Evolutionary conservation across 2,113 vertebrate species (phyloP), one percentile per base, ranked within the genome.

Genomic region (Oncorhynchus mykiss): DNA sequence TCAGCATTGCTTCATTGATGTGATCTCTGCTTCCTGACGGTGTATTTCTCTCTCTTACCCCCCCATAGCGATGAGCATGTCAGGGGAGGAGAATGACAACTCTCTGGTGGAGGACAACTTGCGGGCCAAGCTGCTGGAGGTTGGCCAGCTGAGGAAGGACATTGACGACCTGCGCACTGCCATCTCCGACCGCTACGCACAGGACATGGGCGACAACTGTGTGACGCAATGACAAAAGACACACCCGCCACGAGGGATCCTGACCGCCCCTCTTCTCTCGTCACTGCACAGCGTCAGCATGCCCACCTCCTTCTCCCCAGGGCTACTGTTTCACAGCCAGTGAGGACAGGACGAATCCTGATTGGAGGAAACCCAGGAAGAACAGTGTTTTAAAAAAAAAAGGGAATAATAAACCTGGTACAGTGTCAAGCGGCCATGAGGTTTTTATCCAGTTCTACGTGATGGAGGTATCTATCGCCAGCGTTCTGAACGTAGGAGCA

Each of bases 191-290:
- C 93, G 95, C 71, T 96, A 96, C 0, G 93, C 95, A 85, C 96
- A 98, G 93, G 95, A 94, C 86, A 94, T 95, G 96, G 95, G 94
- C 20, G 95, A 97, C 79, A 96, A 91, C 88, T 96, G 96, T 75
- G 91, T 96, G 76, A 96, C 95, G 74, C 95, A 97, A 12, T 97
- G 94, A 96, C 85, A 75, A 89, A 89, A 92, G 91, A 91, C 93
- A 82, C 78, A 73, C 71, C 75, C 74, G 82, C 39, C 39, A 45
- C 0, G 39, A 11, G 39, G 39, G 9, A 11, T 4, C 57, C 31
- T 71, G 5, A 57, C 6, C 6, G 12, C 22, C 16, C 25, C 29
- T 34, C 16, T n/a, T 60, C 24, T 60, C 16, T 31, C 39, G 16
- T 60, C 27, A 29, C 20, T 9, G 11, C 27, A 16, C 20, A 54